Evolutionary conservation across 2,113 vertebrate genomes (phyloP), one percentile per base, ranked within the genome.

Genomic region (Penelope pileata): DNA sequence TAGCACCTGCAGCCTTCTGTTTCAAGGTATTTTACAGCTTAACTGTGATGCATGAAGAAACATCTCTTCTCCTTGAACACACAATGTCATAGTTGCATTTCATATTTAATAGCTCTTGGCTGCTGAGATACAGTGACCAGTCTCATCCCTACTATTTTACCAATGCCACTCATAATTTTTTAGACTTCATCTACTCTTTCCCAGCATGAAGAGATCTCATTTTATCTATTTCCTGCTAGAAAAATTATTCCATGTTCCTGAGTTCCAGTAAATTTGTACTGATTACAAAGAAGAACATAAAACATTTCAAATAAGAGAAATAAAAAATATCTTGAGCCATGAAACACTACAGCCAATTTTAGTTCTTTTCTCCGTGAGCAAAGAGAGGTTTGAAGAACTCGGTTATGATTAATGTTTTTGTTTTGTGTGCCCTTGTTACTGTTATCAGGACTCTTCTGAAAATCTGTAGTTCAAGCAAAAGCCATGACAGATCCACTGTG

Each of bases 391-490:
- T 79, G 48, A 85, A 78, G 6, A 62, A 27, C 15, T 4, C 26
- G 77, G 0, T 42, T 66, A 50, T 17, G 13, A 40, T 42, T 64
- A 29, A 16, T 27, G 2, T 0, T 2, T 50, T 78, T 60, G n/a
- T 3, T 21, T 5, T 6, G 1, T 72, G 17, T 30, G 32, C 4
- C 15, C 4, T 53, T 75, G 6, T 19, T 69, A 32, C 21, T 66
- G 6, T 69, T 89, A 60, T 27, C 29, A 85, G 42, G 7, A 38
- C 69, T 50, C 72, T 10, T 63, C 22, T 80, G 56, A 92, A 93
- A 92, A 73, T 45, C 69, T 42, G 34, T 40, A 62, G 24, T 38
- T 91, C 67, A 85, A 73, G 63, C 19, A 73, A 73, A 75, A 83
- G 14, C 10, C 17, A 8, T 73, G 30, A 45, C 14, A 54, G 13